Base-by-base conservation (phyloP, 2,797 vertebrate species). In the Fistularia commersonii region DNA sequence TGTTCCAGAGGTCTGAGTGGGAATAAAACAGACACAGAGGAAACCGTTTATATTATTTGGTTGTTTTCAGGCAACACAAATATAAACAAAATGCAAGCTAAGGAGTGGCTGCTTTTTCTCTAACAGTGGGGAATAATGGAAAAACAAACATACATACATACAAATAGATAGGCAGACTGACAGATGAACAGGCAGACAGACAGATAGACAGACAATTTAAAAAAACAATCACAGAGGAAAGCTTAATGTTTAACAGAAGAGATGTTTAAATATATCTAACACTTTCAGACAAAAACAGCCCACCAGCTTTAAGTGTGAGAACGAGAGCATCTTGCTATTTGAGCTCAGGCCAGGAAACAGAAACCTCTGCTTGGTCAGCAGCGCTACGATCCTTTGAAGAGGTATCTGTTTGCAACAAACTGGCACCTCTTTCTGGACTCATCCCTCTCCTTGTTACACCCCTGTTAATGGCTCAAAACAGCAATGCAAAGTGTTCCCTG, bases 321-420 rank as follows among this genome's bases (percentile, higher is more conserved):
- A 38, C 7, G 11, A 38, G 48, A 36, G 14, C 49, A 34, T 58
- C 48, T 54, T 54, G 53, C 46, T 61, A 71, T 62, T 58, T 75
- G 74, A 79, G 74, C 69, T 59, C 39, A 33, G 79, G 69, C 79
- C 61, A 72, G 77, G 80, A 79, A 80, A 66, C 58, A 36, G 56
- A 86, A 72, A 78, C 52, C 55, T 57, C 69, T 62, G 66, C 61
- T 55, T 47, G 65, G 63, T 66, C 74, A 72, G 74, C 75, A 67
- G 69, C 59, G 50, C 46, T 11, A 1, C 38, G 8, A 59, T 45
- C 53, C 80, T 89, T 86, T 88, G 81, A 90, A 83, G 79, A 70
- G 53, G 72, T 84, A 66, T 85, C 79, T 1, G 64, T 53, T 89
- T 88, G 67, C 68, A 75, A 37, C 58, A 69, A 69, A 72, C 72